Conservation (phyloP, 1,140 invertebrate genomes). For the Diabrotica undecimpunctata region DNA sequence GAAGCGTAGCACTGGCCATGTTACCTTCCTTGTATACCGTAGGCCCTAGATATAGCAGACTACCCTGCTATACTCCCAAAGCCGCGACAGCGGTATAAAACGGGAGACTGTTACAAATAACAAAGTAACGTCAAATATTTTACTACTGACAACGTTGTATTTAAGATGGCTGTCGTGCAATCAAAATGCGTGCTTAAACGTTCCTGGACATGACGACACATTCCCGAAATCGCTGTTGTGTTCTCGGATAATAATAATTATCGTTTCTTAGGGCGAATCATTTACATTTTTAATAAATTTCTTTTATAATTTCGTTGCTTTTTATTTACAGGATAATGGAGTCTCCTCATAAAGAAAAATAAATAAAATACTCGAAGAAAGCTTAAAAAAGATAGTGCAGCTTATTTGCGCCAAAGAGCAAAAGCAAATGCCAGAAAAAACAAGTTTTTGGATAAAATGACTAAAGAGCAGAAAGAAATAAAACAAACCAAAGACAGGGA, state of each 20-base stretch:
- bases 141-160: no score
- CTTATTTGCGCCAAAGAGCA: conserved; percentile 9
- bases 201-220: not conserved
- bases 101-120: no score
- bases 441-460: conserved; percentile 22
- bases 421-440: conserved; percentile 18
- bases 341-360: conserved; percentile 2
- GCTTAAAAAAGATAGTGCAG: conserved; percentile 11
- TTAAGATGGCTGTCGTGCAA: no score
- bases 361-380: not conserved
- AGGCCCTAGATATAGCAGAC: no score
- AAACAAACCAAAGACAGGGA: conserved; percentile 13
- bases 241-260: conserved; percentile 15
- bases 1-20: no score
- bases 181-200: not conserved
- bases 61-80: no score
- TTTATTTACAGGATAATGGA: not conserved
- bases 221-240: not conserved
- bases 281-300: not conserved
- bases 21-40: no score
- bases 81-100: no score
- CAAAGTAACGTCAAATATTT: no score
- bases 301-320: not conserved
- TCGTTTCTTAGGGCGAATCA: not conserved
- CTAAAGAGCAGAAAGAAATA: conserved; percentile 12